phyloP scores from a whole-genome alignment of 2,797 vertebrate species.

The Clarias laeviceps region DNA sequence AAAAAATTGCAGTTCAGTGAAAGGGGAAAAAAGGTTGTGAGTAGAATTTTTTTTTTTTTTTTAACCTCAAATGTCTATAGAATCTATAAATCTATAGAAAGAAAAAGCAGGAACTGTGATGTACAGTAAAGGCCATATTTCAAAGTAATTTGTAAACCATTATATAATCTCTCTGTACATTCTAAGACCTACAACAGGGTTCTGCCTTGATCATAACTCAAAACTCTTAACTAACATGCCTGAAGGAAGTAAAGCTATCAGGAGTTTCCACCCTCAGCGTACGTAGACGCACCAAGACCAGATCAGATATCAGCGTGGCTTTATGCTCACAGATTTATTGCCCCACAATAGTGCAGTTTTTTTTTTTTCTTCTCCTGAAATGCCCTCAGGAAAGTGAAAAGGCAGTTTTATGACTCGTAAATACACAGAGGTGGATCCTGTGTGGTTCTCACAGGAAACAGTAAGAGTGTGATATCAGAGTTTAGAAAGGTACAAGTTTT shows the following conservation, averaged over 20 bases:
- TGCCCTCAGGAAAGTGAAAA: conserved; percentile 48
- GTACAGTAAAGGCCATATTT: conserved; percentile 2
- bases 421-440: neutral
- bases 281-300: conserved; percentile 43
- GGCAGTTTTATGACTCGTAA: conserved; percentile 41
- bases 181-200: conserved; percentile 22
- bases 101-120: neutral
- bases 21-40: neutral
- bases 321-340: conserved; percentile 53
- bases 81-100: neutral
- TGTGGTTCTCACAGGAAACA: neutral
- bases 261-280: conserved; percentile 45
- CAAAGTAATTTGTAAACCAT: conserved; percentile 17
- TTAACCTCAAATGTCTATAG: neutral
- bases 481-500: neutral
- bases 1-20: no score
- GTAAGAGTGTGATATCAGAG: neutral
- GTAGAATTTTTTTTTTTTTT: neutral
- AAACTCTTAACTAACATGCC: conserved; percentile 23
- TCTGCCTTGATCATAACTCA: conserved; percentile 36
- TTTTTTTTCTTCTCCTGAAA: conserved; percentile 30
- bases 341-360: conserved; percentile 43
- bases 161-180: conserved; percentile 30
- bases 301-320: conserved; percentile 52
- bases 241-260: conserved; percentile 39